Percentiles rank a stretch among this genome's conserved stretches.
phyloP scores from a whole-genome alignment of 1,140 invertebrate genomes.

The Nomia melanderi region DNA sequence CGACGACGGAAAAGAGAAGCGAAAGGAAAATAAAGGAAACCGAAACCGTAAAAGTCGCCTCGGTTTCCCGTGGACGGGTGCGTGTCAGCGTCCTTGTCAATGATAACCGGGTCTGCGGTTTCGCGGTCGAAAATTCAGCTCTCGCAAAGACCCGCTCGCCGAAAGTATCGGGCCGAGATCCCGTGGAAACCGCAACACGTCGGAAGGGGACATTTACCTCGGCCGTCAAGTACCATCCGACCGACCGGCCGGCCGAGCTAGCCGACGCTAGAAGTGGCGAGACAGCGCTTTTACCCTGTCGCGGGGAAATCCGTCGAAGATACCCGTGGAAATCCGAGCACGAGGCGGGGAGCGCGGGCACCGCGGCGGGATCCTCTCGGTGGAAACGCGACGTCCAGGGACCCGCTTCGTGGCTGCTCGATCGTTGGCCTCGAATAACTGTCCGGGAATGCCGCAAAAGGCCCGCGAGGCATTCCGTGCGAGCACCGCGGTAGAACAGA shows the following conservation, averaged over 20 bases:
- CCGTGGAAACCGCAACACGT: slow-evolving; percentile 34
- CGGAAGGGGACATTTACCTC: slow-evolving; percentile 41
- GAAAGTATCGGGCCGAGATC: slow-evolving; percentile 2
- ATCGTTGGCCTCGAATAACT: slow-evolving; percentile 67
- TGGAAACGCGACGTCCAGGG: slow-evolving; percentile 39
- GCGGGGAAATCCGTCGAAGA: neutral
- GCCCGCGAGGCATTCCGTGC: slow-evolving; percentile 57
- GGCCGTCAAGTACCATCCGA: slow-evolving; percentile 26
- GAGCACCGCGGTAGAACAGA: slow-evolving; percentile 48
- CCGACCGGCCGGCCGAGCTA: slow-evolving; percentile 10
- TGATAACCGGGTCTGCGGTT: slow-evolving; percentile 14
- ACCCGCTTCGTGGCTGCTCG: slow-evolving; percentile 44
- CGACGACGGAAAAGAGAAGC: too few species aligned
- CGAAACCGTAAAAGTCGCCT: neutral
- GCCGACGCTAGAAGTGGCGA: too few species aligned
- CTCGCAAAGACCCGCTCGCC: neutral
- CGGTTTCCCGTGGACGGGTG: neutral
- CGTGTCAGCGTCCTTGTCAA: slow-evolving; percentile 16
- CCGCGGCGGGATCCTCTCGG: slow-evolving; percentile 6
- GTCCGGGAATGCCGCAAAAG: slow-evolving; percentile 61
- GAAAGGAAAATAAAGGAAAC: neutral
- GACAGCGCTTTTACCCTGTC: too few species aligned
- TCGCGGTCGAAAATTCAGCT: slow-evolving; percentile 17
- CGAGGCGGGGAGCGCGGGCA: neutral
- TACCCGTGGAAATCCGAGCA: slow-evolving; percentile 28